Evolutionary conservation across 2,888 invertebrate species (phyloP).

Genomic region (Zaprionus obscuricornis): DNA sequence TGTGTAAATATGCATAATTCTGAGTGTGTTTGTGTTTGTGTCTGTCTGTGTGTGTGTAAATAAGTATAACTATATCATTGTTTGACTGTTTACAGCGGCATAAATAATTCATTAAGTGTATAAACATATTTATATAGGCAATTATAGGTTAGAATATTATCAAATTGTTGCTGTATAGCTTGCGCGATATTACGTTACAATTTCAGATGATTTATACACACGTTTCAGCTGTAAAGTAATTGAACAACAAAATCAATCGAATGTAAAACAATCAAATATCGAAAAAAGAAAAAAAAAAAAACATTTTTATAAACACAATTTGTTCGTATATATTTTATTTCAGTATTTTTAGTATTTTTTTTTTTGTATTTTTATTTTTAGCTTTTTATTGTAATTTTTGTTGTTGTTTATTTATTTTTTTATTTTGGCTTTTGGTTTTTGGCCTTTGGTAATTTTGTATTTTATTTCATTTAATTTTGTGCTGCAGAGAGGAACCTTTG

Average conservation of each 20-base stretch:
- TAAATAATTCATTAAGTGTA: conserved; percentile 24
- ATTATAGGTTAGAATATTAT: conserved; percentile 8
- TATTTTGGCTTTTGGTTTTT: conserved; percentile 15
- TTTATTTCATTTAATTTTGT: conserved; percentile 70
- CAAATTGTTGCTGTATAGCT: conserved; percentile 8
- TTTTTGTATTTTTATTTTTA: no score
- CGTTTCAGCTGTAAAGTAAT: no score
- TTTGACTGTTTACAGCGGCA: conserved; percentile 19
- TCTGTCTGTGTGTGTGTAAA: no score
- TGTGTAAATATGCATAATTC: conserved; percentile 17
- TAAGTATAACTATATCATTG: conserved; percentile 16
- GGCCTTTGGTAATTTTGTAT: conserved; percentile 34
- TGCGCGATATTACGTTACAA: no score
- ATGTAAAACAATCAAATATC: conserved; percentile 20
- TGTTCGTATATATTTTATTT: no score
- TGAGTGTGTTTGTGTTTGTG: neutral
- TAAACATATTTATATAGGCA: conserved; percentile 17
- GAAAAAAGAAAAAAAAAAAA: no score
- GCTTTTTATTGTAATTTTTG: neutral
- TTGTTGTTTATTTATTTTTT: neutral
- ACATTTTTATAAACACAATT: no score
- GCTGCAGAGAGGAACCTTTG: no score
- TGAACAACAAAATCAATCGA: conserved; percentile 20
- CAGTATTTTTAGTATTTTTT: no score
- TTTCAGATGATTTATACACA: no score